A percentile compares a stretch with the other conserved stretches of the same genome.
Evolutionary conservation across 2,888 invertebrate species (phyloP).

Genomic region (Agrilus cyanescens): DNA sequence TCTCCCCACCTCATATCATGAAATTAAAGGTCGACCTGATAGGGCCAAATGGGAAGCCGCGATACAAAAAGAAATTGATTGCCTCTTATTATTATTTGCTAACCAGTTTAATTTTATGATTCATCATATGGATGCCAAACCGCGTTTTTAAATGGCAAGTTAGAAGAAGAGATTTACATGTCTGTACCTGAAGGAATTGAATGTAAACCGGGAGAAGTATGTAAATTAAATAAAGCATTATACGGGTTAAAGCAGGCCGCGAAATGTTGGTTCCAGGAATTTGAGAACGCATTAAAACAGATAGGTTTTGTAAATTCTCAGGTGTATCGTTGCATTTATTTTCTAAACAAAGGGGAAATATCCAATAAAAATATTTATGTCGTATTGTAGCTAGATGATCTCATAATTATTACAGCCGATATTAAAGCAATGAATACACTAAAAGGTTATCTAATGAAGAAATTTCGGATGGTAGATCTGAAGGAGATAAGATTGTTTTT

Average conservation of each 20-base stretch:
- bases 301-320: constrained; percentile 8
- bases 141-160: constrained; percentile 19
- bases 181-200: constrained; percentile 11
- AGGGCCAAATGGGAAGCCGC: constrained; percentile 12
- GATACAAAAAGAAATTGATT: constrained; percentile 13
- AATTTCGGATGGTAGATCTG: constrained; percentile 17
- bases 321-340: constrained; percentile 12
- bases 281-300: constrained; percentile 7
- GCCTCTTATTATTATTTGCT: constrained; percentile 7
- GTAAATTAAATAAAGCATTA: constrained; percentile 17
- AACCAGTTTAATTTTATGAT: constrained; percentile 13
- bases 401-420: constrained; percentile 8
- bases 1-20: constrained; percentile 10
- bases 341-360: constrained; percentile 8
- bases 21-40: constrained; percentile 12
- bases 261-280: constrained; percentile 11
- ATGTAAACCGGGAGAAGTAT: constrained; percentile 8
- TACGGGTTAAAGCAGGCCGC: constrained; percentile 20
- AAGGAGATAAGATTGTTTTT: constrained; percentile 15
- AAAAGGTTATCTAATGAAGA: constrained; percentile 15
- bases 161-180: constrained; percentile 19
- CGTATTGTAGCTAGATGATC: constrained; percentile 16
- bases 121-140: constrained; percentile 20
- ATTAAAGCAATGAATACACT: constrained; percentile 10
- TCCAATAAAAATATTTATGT: constrained; percentile 13